Percentiles rank a stretch among this genome's conserved stretches.
Conservation (phyloP, 2,888 invertebrate species). For the Keiferia lycopersicella region DNA sequence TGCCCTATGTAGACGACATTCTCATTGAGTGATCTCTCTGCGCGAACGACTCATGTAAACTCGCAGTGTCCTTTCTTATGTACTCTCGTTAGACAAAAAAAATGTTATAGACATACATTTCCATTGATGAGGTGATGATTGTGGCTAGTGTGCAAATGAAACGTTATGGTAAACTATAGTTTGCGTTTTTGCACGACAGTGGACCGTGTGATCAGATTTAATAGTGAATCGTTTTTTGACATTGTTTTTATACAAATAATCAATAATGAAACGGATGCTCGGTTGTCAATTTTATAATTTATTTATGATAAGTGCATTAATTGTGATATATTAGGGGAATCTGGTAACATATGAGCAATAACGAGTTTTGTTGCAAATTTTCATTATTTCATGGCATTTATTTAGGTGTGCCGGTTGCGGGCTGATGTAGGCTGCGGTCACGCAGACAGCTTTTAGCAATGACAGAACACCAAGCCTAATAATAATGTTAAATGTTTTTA, state of each 20-base stretch:
- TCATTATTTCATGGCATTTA: slow-evolving; percentile 58
- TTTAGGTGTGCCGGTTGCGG: slow-evolving; percentile 48
- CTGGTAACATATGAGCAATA: slow-evolving; percentile 59
- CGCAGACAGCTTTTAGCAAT: slow-evolving; percentile 46
- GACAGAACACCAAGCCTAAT: slow-evolving; percentile 66
- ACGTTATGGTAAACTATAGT: slow-evolving; percentile 66
- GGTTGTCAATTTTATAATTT: slow-evolving; percentile 79
- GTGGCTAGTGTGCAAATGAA: slow-evolving; percentile 69
- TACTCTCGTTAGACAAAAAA: slow-evolving; percentile 72
- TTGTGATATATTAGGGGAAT: slow-evolving; percentile 74
- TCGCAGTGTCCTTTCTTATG: slow-evolving; percentile 66
- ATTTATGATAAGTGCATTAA: slow-evolving; percentile 78
- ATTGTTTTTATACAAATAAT: slow-evolving; percentile 68
- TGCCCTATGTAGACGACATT: slow-evolving; percentile 53
- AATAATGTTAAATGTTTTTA: slow-evolving; percentile 63
- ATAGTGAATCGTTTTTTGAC: slow-evolving; percentile 76
- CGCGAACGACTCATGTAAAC: slow-evolving; percentile 34
- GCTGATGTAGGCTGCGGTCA: neutral
- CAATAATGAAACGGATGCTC: slow-evolving; percentile 68
- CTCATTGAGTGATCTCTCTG: slow-evolving; percentile 56
- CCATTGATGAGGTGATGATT: slow-evolving; percentile 71
- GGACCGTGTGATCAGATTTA: slow-evolving; percentile 75
- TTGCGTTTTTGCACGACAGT: slow-evolving; percentile 75
- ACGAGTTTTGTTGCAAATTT: slow-evolving; percentile 56
- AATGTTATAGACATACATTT: slow-evolving; percentile 57